Base-by-base conservation (phyloP, 2,113 vertebrate species). In the Ranitomeya imitator region DNA sequence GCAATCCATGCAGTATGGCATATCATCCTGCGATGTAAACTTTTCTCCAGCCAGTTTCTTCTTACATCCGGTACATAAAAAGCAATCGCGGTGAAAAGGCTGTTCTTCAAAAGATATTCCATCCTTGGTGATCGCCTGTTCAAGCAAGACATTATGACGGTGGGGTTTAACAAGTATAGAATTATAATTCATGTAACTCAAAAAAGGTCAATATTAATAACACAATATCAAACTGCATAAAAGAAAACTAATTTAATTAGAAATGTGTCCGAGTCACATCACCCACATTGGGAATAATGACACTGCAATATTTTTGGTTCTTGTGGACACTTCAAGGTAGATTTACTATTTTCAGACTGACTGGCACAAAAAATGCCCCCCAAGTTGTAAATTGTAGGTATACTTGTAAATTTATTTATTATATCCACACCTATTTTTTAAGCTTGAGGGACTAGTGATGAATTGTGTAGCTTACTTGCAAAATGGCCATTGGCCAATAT, bases 81-180 rank as follows among this genome's bases (percentile, higher is more conserved):
- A 95, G 61, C 96, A 96, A 59, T 95, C 95, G 52, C 92, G 93
- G 52, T 96, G 96, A 95, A 95, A 96, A n/a, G 94, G 92, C 85
- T 94, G 93, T 79, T 94, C 92, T 23, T 76, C 89, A 31, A 94
- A 95, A 13, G 90, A 93, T 86, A 96, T 90, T 26, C 94, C 95
- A 13, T 92, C 94, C 12, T 93, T 93, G 69, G 92, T 95, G 91
- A 96, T 94, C 60, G 91, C 91, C 95, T 96, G 79, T 69, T 10
- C 59, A 52, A 88, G 54, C 26, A 60, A 5, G 19, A 77, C 14
- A 16, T 7, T 67, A 10, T 67, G 63, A 19, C 21, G 3, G 7
- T 7, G 55, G 8, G 55, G 12, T 57, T 63, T 63, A 60, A 60
- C 14, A 16, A 60, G 59, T 60, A 60, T 60, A 63, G 8, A 63